Evolutionary conservation across 2,797 vertebrate species (phyloP), one percentile per base, ranked within the genome.

Genomic region (Periophthalmus magnuspinnatus): DNA sequence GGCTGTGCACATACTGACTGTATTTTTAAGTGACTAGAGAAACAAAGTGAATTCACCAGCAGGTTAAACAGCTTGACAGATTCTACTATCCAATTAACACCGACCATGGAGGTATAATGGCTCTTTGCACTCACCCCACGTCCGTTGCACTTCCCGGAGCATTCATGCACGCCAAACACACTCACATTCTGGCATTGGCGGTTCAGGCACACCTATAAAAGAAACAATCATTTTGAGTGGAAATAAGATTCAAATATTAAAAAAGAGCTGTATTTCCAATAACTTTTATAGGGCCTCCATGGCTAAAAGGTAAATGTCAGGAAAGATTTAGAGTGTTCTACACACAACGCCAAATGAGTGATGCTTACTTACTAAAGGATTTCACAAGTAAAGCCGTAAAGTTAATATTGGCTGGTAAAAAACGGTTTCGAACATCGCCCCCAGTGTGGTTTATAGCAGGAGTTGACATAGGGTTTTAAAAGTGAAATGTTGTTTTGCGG

Each of bases 131-230:
- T 97, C 88, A 99, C 97, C 88, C 97, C 97, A 56, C 93, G 93
- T 77, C 94, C 93, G 0, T 93, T 96, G 91, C 97, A 99, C 84
- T 94, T 97, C 24, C 79, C 89, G 0, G 91, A 93, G 83, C 97
- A 99, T 28, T 94, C 94, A 0, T 95, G 94, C 33, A 99, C 95
- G 0, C 96, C 96, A 17, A 98, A 97, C 63, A 96, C 88, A 5
- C 95, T 99, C 70, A 96, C 90, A 34, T 99, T 99, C 87, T 98
- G 96, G 84, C 98, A 99, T 38, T 84, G 95, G 0, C 98, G 95
- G 66, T 97, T 96, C 76, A 98, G 93, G 76, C 98, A 99, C 81
- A 99, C 94, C 98, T 99, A 87, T 0, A 67, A 78, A 68, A 57
- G 70, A 72, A 54, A 75, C 34, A 67, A 65, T 67, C 32, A 52